phyloP scores from a whole-genome alignment of 1,140 invertebrate genomes.

The Nephila pilipes region DNA sequence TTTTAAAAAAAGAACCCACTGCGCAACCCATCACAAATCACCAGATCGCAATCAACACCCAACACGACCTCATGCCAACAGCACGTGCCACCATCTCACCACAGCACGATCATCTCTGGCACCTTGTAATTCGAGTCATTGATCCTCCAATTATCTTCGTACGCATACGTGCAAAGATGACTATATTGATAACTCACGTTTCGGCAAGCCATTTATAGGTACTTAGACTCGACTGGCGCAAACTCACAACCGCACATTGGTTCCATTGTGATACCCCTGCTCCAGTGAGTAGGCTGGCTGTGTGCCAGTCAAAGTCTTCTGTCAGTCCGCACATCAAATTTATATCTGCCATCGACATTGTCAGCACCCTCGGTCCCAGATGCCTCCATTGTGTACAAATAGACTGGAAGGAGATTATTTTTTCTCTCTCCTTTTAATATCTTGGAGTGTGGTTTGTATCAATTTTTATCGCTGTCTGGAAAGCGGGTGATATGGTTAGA shows the following conservation, averaged over 20 bases:
- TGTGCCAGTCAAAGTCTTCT: not conserved
- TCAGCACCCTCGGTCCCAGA: conserved; percentile 13
- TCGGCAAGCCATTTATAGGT: conserved; percentile 25
- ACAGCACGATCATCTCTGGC: not conserved
- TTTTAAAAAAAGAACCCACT: not conserved
- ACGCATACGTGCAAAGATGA: not conserved
- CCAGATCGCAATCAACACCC: not conserved
- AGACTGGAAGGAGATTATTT: not conserved
- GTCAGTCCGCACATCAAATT: conserved; percentile 26
- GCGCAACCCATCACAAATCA: not conserved
- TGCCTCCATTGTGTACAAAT: conserved; percentile 12
- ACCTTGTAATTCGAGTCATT: conserved; percentile 23
- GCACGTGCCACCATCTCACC: not conserved
- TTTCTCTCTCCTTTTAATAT: not conserved
- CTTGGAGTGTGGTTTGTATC: not conserved
- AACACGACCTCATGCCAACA: not conserved
- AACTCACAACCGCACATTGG: not conserved
- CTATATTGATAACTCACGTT: conserved; percentile 35
- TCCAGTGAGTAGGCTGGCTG: not conserved
- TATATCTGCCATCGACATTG: conserved; percentile 19
- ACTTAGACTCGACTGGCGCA: not conserved
- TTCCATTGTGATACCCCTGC: not conserved
- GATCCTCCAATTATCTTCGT: conserved; percentile 4
- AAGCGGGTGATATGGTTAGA: not conserved
- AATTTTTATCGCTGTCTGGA: not conserved